A percentile compares a stretch with the other conserved stretches of the same genome.
Evolutionary conservation across 2,113 vertebrate genomes (phyloP).

Genomic region (Callipepla squamata): DNA sequence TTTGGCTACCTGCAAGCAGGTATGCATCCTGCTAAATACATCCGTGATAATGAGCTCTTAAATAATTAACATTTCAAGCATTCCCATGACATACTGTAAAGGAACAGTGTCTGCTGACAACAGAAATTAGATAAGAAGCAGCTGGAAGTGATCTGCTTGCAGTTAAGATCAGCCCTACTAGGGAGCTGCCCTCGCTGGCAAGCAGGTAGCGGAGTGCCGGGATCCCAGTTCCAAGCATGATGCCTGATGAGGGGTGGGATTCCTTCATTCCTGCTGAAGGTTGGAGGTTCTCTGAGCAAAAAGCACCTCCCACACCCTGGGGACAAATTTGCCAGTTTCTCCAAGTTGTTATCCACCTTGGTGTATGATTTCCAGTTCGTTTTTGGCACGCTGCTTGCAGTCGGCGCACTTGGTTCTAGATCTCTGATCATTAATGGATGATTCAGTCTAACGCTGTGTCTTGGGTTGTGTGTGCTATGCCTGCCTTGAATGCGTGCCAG

Average conservation of each 20-base stretch:
- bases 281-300: neutral
- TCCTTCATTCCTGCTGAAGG: neutral
- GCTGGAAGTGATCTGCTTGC: conserved; percentile 38
- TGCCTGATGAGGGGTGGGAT: neutral
- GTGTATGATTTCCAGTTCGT: neutral
- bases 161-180: neutral
- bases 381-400: neutral
- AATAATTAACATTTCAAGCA: conserved; percentile 58
- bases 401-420: neutral
- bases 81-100: conserved; percentile 43
- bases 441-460: neutral
- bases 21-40: neutral
- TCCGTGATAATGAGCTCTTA: neutral
- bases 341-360: neutral
- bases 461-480: neutral
- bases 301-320: neutral
- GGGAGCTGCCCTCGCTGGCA: neutral
- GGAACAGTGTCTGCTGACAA: conserved; percentile 44
- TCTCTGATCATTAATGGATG: neutral
- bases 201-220: neutral
- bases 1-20: conserved; percentile 13
- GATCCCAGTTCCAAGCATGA: neutral
- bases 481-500: neutral
- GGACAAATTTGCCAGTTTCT: neutral
- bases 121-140: conserved; percentile 40